These are phyloP conservation scores for Heterodera schachtii DNA, from an alignment of 1,140 invertebrate species.

Conservation along the genomic window DNA sequence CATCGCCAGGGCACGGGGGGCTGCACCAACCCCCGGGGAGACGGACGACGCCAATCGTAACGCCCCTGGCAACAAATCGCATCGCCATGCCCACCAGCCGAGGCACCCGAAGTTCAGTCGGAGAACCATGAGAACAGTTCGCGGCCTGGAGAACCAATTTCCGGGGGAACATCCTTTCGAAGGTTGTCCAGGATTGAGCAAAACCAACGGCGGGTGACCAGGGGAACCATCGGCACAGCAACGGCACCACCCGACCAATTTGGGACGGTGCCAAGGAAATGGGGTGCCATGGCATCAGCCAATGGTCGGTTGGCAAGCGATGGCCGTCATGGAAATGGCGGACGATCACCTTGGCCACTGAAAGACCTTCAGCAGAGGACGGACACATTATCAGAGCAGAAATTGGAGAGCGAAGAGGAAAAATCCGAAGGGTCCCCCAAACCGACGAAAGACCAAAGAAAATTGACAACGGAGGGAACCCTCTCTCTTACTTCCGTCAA, in stretches of 20 bases:
- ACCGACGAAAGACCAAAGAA: no score
- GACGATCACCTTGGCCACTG: not conserved
- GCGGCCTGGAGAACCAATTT: not conserved
- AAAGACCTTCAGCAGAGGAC: not conserved
- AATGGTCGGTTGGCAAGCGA: not conserved
- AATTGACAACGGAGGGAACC: no score
- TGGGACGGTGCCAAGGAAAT: not conserved
- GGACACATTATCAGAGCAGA: no score
- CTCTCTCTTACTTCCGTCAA: no score
- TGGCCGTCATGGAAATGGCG: not conserved
- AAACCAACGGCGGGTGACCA: not conserved
- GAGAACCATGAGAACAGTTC: no score
- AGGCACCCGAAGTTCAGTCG: not conserved
- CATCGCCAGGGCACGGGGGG: not conserved
- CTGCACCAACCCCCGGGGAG: not conserved
- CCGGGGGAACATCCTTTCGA: not conserved
- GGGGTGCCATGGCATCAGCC: not conserved
- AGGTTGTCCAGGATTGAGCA: not conserved
- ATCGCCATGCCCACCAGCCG: not conserved
- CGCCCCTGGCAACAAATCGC: constrained; percentile 15
- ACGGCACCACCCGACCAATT: not conserved
- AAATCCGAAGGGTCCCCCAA: no score
- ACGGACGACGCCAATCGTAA: not conserved
- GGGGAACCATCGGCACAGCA: not conserved
- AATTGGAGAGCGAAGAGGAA: no score